phyloP scores from a whole-genome alignment of 2,113 vertebrate species.

The Ciconia stormi region DNA sequence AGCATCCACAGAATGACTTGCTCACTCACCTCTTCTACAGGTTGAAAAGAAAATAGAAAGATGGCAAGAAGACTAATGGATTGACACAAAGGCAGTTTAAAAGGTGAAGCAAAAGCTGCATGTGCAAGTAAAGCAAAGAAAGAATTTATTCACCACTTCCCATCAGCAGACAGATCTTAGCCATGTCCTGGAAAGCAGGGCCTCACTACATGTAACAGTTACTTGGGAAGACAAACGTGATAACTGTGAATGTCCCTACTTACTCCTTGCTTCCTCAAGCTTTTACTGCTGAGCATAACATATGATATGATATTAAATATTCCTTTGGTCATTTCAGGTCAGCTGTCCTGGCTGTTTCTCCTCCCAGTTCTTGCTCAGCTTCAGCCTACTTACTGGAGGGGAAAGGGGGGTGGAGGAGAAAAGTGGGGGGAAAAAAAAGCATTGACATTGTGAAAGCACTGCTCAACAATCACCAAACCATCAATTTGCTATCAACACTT shows the following conservation, averaged over 20 bases:
- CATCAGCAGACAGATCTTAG: neutral
- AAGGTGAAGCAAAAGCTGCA: neutral
- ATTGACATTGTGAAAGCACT: neutral
- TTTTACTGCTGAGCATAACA: neutral
- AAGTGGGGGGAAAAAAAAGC: neutral
- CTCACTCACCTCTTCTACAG: neutral
- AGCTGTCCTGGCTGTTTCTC: neutral
- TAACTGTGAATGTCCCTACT: neutral
- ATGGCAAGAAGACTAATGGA: neutral
- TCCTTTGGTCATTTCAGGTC: neutral
- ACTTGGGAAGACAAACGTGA: neutral
- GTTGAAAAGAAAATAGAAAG: neutral
- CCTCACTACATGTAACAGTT: neutral
- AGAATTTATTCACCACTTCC: neutral
- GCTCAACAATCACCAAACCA: neutral
- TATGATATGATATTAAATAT: neutral
- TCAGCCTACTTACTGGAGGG: neutral
- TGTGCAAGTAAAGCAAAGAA: neutral
- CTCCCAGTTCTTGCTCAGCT: neutral
- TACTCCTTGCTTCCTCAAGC: neutral
- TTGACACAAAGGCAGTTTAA: neutral
- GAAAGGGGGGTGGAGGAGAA: neutral
- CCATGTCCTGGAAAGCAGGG: neutral
- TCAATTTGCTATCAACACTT: neutral
- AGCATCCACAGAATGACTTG: accelerated